Percentiles rank a stretch among this genome's conserved stretches.
Evolutionary conservation across 2,888 invertebrate genomes (phyloP).

Genomic region (Germaria angustata): DNA sequence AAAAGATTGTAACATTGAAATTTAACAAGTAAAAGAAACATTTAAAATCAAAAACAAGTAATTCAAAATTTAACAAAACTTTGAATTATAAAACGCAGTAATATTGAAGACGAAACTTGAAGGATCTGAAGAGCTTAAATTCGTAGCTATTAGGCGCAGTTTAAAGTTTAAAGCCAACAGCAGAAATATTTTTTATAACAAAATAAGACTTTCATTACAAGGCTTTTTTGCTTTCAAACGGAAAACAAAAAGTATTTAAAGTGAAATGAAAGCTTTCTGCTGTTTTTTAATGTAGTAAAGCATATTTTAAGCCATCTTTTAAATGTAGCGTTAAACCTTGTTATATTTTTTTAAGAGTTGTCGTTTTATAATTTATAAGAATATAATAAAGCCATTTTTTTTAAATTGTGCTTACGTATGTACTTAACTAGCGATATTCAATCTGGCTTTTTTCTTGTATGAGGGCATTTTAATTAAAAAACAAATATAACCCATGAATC

Average conservation of each 20-base stretch:
- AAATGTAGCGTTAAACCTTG: conserved; percentile 68
- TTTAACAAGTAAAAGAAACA: conserved; percentile 47
- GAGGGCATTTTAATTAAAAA: neutral
- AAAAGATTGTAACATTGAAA: conserved; percentile 61
- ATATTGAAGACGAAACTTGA: conserved; percentile 55
- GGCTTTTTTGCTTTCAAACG: conserved; percentile 19
- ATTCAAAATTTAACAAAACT: conserved; percentile 50
- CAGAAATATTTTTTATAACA: conserved; percentile 68
- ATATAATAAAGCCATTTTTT: conserved; percentile 51
- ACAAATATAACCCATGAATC: neutral
- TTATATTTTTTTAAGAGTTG: conserved; percentile 61
- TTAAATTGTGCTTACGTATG: conserved; percentile 68
- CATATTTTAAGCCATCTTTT: conserved; percentile 80
- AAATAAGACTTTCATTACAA: conserved; percentile 69
- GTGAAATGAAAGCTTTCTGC: conserved; percentile 77
- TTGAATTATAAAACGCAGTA: conserved; percentile 47
- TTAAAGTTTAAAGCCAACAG: conserved; percentile 70
- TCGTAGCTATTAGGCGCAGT: conserved; percentile 67
- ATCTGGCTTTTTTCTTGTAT: neutral
- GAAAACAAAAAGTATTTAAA: conserved; percentile 27
- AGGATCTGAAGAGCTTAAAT: conserved; percentile 53
- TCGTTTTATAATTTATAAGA: conserved; percentile 65
- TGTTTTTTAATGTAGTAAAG: conserved; percentile 79
- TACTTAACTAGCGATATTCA: conserved; percentile 55
- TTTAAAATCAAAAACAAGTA: conserved; percentile 37